Evolutionary conservation across 2,797 vertebrate genomes (phyloP).

Genomic region (Enteromius treurensis): DNA sequence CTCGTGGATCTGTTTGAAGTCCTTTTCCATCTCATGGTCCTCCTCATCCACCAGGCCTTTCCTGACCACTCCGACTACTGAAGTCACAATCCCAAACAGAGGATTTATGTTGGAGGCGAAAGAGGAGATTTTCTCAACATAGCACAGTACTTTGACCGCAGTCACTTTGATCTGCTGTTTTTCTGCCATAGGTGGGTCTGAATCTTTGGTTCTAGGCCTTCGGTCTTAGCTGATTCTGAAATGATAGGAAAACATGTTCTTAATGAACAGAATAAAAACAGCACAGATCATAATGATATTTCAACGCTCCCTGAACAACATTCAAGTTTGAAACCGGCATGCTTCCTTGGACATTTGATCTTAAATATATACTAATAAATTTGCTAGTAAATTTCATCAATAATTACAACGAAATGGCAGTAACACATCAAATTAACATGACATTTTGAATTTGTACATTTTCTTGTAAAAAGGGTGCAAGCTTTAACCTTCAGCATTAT

Average conservation of each 20-base stretch:
- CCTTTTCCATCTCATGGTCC: constrained; percentile 69
- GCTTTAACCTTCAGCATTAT: not conserved
- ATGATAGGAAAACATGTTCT: not conserved
- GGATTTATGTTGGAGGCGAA: constrained; percentile 81
- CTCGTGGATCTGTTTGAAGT: constrained; percentile 71
- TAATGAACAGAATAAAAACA: not conserved
- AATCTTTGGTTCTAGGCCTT: not conserved
- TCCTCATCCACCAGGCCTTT: constrained; percentile 72
- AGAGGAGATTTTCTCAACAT: constrained; percentile 76
- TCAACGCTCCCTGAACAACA: not conserved
- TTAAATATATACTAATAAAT: not conserved
- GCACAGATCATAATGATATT: not conserved
- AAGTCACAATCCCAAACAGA: constrained; percentile 79
- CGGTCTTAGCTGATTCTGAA: constrained; percentile 28
- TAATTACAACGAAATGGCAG: not conserved
- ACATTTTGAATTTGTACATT: not conserved
- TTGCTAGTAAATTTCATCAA: not conserved
- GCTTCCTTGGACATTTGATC: not conserved
- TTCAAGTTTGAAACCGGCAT: not conserved
- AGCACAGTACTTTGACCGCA: constrained; percentile 69
- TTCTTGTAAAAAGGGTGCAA: not conserved
- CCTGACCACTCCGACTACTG: constrained; percentile 75
- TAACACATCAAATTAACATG: not conserved
- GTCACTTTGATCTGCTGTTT: constrained; percentile 71
- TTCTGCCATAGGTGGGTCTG: constrained; percentile 72